These are phyloP conservation scores for Centropyge bicolor DNA, from an alignment of 2,797 vertebrate species.

Conservation along the genomic window DNA sequence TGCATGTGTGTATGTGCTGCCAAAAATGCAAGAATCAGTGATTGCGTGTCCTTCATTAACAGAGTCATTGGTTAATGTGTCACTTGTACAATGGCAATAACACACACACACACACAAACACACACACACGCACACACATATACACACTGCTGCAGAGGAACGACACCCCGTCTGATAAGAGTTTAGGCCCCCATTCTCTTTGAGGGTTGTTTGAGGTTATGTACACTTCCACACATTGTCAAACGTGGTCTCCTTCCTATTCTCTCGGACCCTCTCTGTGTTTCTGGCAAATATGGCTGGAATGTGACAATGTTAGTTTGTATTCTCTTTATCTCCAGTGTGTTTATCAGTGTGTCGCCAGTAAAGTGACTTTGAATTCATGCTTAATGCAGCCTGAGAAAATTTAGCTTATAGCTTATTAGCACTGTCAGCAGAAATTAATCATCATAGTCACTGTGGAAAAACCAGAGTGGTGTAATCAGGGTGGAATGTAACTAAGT, in stretches of 20 bases:
- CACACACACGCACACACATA: slow-evolving; percentile 39
- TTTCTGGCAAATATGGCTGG: slow-evolving; percentile 51
- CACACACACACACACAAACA: slow-evolving; percentile 38
- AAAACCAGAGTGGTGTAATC: neutral
- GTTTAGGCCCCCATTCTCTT: slow-evolving; percentile 31
- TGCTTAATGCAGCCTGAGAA: neutral
- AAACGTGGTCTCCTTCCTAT: slow-evolving; percentile 32
- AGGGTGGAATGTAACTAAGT: neutral
- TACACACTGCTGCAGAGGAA: slow-evolving; percentile 28
- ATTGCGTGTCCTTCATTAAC: slow-evolving; percentile 82
- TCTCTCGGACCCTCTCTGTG: slow-evolving; percentile 29
- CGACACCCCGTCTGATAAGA: slow-evolving; percentile 62
- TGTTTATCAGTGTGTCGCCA: slow-evolving; percentile 9
- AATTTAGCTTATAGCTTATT: neutral
- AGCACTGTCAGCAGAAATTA: slow-evolving; percentile 1
- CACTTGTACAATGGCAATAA: slow-evolving; percentile 69
- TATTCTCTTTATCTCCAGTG: slow-evolving; percentile 34
- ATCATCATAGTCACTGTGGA: neutral
- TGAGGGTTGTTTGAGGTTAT: slow-evolving; percentile 61
- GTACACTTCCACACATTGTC: slow-evolving; percentile 64
- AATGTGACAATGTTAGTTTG: slow-evolving; percentile 53
- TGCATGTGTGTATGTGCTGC: slow-evolving; percentile 7
- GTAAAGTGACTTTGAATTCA: slow-evolving; percentile 37
- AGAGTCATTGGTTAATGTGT: slow-evolving; percentile 83
- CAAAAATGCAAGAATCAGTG: slow-evolving; percentile 71